These are phyloP conservation scores for Reticulitermes speratus DNA, from an alignment of 1,140 invertebrate genomes.

Conservation along the genomic window DNA sequence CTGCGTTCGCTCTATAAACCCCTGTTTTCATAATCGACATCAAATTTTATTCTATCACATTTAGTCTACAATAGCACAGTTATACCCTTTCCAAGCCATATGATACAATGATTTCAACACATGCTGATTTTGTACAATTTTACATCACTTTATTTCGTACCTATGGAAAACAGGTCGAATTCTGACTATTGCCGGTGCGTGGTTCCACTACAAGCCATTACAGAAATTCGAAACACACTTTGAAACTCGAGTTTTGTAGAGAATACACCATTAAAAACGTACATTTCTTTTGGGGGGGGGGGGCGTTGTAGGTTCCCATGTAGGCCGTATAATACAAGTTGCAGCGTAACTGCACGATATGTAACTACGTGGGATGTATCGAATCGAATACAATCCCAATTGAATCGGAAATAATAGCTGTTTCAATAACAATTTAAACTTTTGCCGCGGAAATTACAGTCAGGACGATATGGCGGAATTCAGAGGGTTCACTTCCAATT, in stretches of 20 bases:
- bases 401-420: neutral
- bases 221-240: neutral
- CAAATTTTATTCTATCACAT: neutral
- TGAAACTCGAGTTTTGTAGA: neutral
- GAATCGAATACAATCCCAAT: neutral
- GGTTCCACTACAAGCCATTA: neutral
- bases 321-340: neutral
- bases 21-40: neutral
- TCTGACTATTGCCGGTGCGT: neutral
- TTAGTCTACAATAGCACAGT: neutral
- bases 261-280: neutral
- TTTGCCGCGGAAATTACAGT: neutral
- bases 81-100: neutral
- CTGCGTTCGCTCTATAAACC: neutral
- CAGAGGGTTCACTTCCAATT: neutral
- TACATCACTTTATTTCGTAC: neutral
- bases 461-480: neutral
- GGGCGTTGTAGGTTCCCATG: neutral
- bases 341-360: neutral
- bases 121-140: neutral
- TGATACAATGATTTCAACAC: neutral
- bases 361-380: neutral
- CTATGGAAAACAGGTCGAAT: neutral
- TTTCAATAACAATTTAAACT: constrained; percentile 15
- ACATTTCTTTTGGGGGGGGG: neutral